A percentile compares a stretch with the other conserved stretches of the same genome.
These are phyloP conservation scores for Mactra quadrangularis DNA, from an alignment of 1,140 invertebrate species.

Conservation along the genomic window DNA sequence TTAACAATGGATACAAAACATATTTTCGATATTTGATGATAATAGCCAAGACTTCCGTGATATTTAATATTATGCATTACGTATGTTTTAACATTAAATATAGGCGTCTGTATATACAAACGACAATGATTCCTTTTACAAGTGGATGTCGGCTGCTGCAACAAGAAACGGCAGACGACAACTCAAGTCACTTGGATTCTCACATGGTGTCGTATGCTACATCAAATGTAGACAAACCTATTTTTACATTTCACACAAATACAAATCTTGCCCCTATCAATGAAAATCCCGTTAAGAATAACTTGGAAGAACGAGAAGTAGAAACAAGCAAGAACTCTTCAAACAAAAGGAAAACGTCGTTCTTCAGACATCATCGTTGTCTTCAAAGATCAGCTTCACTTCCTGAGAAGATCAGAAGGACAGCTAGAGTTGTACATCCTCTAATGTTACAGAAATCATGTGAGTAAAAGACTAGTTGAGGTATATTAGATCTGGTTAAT, in stretches of 20 bases:
- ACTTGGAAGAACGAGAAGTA: too few relatives aligned
- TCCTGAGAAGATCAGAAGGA: too few relatives aligned
- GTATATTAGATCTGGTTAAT: too few relatives aligned
- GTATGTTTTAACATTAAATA: constrained; percentile 16
- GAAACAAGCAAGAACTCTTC: too few relatives aligned
- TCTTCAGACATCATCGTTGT: too few relatives aligned
- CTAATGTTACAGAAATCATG: too few relatives aligned
- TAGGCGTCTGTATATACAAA: constrained; percentile 10
- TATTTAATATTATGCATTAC: constrained; percentile 5
- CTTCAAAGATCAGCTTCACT: too few relatives aligned
- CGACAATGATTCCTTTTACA: constrained; percentile 8
- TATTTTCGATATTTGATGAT: constrained; percentile 20
- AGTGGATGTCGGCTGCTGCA: neutral
- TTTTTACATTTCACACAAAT: neutral
- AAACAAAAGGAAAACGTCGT: too few relatives aligned
- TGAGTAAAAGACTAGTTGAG: too few relatives aligned
- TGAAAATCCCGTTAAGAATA: neutral
- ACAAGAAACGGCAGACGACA: neutral
- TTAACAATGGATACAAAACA: neutral
- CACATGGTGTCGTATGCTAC: neutral
- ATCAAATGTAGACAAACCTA: neutral
- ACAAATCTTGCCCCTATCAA: neutral
- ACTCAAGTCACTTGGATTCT: neutral
- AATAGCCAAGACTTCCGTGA: constrained; percentile 1
- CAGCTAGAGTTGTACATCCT: too few relatives aligned